phyloP scores from a whole-genome alignment of 1,140 invertebrate species.

The Ruditapes philippinarum region DNA sequence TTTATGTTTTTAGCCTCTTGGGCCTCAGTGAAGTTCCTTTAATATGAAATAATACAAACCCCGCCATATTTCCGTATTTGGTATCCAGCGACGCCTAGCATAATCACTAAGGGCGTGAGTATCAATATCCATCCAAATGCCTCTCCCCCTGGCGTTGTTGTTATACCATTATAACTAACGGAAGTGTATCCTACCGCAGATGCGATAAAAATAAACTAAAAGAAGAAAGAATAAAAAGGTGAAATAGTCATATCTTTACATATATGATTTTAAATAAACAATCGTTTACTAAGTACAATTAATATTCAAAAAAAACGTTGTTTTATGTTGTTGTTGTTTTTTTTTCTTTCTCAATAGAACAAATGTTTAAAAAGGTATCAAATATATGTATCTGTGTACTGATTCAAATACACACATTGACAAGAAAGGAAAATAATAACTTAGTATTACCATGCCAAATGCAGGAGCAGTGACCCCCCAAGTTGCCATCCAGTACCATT shows the following conservation, averaged over 20 bases:
- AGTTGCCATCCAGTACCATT: constrained; percentile 30
- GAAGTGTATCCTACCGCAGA: constrained; percentile 25
- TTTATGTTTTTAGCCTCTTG: too few relatives aligned
- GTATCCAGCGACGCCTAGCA: neutral
- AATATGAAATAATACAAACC: neutral
- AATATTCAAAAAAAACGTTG: neutral
- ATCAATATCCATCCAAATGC: constrained; percentile 6
- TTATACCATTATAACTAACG: neutral
- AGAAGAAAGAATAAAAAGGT: neutral
- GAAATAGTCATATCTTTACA: neutral
- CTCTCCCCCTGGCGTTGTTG: constrained; percentile 1
- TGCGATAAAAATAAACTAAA: constrained; percentile 51
- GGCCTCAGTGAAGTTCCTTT: too few relatives aligned
- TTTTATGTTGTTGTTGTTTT: too few relatives aligned
- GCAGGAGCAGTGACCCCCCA: constrained; percentile 27
- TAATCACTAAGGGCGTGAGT: constrained; percentile 17
- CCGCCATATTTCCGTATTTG: neutral
- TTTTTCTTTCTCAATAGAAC: too few relatives aligned
- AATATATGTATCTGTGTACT: too few relatives aligned
- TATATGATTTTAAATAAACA: neutral
- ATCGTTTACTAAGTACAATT: too few relatives aligned
- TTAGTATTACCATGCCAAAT: constrained; percentile 8
- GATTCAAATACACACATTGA: too few relatives aligned
- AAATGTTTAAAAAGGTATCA: too few relatives aligned
- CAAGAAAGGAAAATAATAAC: neutral